Percentiles rank a stretch among this genome's conserved stretches.
These are phyloP conservation scores for Microchrysa polita DNA, from an alignment of 2,888 invertebrate species.

Conservation along the genomic window DNA sequence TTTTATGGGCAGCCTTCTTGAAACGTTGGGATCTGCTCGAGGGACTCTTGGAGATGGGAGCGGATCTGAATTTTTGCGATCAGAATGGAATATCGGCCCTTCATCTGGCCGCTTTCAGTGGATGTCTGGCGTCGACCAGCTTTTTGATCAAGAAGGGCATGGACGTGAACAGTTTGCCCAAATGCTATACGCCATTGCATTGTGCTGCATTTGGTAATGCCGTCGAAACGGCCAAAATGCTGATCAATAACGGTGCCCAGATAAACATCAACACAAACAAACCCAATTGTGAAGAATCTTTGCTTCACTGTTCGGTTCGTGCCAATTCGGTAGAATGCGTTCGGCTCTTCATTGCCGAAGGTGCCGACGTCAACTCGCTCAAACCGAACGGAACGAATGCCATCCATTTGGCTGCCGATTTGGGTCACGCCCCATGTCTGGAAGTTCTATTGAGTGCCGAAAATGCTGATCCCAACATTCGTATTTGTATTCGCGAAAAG, in stretches of 20 bases:
- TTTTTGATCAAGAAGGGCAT: conserved; percentile 75
- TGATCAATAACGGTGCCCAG: conserved; percentile 77
- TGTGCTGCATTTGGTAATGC: conserved; percentile 91
- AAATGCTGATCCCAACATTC: conserved; percentile 74
- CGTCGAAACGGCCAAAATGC: conserved; percentile 79
- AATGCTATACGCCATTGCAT: conserved; percentile 84
- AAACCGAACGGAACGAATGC: conserved; percentile 82
- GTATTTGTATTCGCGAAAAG: conserved; percentile 75
- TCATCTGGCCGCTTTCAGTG: conserved; percentile 81
- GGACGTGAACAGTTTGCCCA: conserved; percentile 75
- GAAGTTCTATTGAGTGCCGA: conserved; percentile 79
- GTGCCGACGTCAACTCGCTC: conserved; percentile 78
- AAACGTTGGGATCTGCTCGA: conserved; percentile 75
- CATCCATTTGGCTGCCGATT: conserved; percentile 82
- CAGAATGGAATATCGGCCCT: conserved; percentile 78
- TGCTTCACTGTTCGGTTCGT: conserved; percentile 85
- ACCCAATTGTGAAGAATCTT: conserved; percentile 77
- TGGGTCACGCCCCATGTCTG: conserved; percentile 80
- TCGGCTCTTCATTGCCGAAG: conserved; percentile 77
- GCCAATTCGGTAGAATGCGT: conserved; percentile 86
- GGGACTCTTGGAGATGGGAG: conserved; percentile 72
- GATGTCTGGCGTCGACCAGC: conserved; percentile 76
- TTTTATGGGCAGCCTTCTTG: conserved; percentile 79
- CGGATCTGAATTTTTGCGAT: conserved; percentile 76
- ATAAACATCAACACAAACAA: conserved; percentile 75